Evolutionary conservation across 1,140 invertebrate species (phyloP), one percentile per base, ranked within the genome.

Genomic region (Vanessa tameamea): DNA sequence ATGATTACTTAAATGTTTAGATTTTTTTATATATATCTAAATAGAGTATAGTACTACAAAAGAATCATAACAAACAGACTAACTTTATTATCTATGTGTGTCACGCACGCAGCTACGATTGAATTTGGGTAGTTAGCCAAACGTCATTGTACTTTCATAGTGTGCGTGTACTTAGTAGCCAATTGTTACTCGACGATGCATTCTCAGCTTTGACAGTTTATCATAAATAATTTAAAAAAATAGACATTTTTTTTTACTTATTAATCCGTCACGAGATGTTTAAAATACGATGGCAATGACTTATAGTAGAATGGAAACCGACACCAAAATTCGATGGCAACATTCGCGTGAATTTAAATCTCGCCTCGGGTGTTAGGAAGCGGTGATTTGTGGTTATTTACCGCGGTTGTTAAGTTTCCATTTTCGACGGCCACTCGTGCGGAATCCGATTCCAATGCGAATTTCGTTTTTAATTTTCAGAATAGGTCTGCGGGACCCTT

Each of bases 321-420:
- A 72, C 26, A 48, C 57, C 69, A 70, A 72, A 77, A 77, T 72
- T 81, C 75, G 74, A 87, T 80, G 79, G 82, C 78, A 76, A 90
- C 84, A 87, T 84, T 85, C 83, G 79, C 85, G 85, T 84, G 82
- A 91, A 91, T 92, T 91, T 90, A 91, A 92, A 92, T 87, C 85
- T 87, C 85, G 88, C 85, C 86, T 75, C 77, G 82, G 86, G 90
- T 78, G 88, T 89, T 89, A 90, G 88, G 83, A 87, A 77, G 78
- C 85, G 76, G 86, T 91, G 90, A 92, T 92, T 92, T 92, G 90
- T 90, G 90, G 90, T 88, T 92, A 90, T 92, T 92, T 92, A 92
- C 87, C 82, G 83, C 88, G 87, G 85, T 82, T 86, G 87, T 92
- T 90, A 90, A 87, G 83, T 87, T 91, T 85, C 89, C 88, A 91